Base-by-base conservation (phyloP, 2,888 invertebrate genomes). In the Eledona agricola region DNA sequence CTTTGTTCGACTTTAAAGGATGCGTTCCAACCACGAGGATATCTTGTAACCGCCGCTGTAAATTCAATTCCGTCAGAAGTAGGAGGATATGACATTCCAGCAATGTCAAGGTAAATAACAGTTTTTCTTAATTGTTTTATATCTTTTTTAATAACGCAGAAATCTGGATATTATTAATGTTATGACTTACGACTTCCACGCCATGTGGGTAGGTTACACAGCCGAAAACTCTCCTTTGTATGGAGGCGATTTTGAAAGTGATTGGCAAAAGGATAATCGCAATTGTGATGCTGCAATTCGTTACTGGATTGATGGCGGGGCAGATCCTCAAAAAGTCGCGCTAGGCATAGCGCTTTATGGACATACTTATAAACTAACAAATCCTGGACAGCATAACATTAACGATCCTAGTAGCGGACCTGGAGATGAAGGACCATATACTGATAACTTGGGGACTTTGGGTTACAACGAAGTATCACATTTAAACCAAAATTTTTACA, bases 141-240 rank as follows among this genome's bases (percentile, higher is more conserved):
- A n/a, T n/a, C 9, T 35, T 5, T 13, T 25, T 22, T 63, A 64
- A 7, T 55, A 83, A 82, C 42, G 77, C 83, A n/a, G n/a, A n/a
- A n/a, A n/a, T 57, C 69, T 89, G 17, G 83, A 90, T 63, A 77
- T 84, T 11, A 81, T 89, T 23, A 83, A 84, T 62, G 63, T 90
- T 0, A 89, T 90, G 89, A 72, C 86, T 0, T 90, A 90, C 60
- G 89, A 90, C 66, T 77, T 87, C 63, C 83, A 87, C 61, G 88
- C 88, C 0, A 71, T 82, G 0, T 87, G 85, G 83, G 85, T 88
- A 22, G 22, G 69, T 0, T 74, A 75, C 0, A 83, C 86, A 0
- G 88, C 87, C 0, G 81, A 85, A 34, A 87, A 88, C 65, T 80
- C 89, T 0, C 84, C 86, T 0, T 75, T 90, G 0, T 81, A 81